phyloP scores from a whole-genome alignment of 2,113 vertebrate species.

The Lipotes vexillifer region DNA sequence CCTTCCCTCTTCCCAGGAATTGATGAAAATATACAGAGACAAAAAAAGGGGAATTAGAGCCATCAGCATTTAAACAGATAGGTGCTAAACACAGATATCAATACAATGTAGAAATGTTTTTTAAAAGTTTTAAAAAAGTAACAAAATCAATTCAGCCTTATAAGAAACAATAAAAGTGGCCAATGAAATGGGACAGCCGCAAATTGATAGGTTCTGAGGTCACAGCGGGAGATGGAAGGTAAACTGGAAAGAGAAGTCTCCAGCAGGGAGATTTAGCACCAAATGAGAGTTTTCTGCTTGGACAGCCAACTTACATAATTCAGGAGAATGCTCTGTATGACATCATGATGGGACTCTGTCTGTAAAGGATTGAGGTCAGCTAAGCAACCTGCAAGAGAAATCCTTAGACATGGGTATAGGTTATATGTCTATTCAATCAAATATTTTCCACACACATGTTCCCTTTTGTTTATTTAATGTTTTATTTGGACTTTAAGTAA shows the following conservation, averaged over 20 bases:
- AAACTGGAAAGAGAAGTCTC: background rate
- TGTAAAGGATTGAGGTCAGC: background rate
- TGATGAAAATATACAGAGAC: background rate
- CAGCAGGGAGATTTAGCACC: background rate
- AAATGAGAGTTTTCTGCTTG: background rate
- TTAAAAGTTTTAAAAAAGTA: background rate
- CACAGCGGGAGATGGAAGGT: background rate
- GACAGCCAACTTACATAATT: background rate
- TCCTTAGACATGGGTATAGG: too few relatives aligned
- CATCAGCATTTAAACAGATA: background rate
- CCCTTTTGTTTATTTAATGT: background rate
- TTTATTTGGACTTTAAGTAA: background rate
- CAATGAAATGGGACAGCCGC: background rate
- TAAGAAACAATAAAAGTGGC: background rate
- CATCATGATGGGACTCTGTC: background rate
- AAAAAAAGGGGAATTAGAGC: background rate
- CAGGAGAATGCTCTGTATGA: background rate
- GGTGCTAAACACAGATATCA: background rate
- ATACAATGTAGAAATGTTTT: background rate
- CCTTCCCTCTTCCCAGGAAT: background rate
- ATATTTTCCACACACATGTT: background rate
- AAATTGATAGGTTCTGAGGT: background rate
- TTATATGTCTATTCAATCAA: background rate
- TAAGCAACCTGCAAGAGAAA: background rate
- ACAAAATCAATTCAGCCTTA: background rate